Evolutionary conservation across 2,113 vertebrate species (phyloP).

Genomic region (Chionomys nivalis): DNA sequence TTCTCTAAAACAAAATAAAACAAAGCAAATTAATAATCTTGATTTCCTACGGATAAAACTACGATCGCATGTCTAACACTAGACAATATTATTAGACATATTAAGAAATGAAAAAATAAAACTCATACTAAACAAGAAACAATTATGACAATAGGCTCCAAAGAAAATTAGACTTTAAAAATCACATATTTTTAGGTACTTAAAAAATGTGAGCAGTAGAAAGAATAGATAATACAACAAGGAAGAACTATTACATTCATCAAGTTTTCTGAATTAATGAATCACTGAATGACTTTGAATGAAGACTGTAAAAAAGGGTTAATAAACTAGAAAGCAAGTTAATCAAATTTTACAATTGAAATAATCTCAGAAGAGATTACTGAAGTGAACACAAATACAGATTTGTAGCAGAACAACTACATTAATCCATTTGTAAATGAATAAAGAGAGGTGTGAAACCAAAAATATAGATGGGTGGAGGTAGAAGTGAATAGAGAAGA

Average conservation of each 20-base stretch:
- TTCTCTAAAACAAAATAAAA: not conserved
- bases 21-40: too few relatives aligned
- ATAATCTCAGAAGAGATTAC: not conserved
- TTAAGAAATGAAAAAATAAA: not conserved
- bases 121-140: not conserved
- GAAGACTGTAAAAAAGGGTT: not conserved
- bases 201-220: not conserved
- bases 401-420: not conserved
- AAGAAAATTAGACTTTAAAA: not conserved
- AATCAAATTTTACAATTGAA: not conserved
- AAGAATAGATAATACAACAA: not conserved
- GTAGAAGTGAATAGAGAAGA: not conserved
- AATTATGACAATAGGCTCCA: not conserved
- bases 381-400: not conserved
- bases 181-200: not conserved
- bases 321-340: not conserved
- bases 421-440: not conserved
- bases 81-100: not conserved
- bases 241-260: not conserved
- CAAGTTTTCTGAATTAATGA: not conserved
- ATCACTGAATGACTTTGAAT: not conserved
- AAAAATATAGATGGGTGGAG: not conserved
- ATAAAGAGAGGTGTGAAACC: not conserved
- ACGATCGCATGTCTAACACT: not conserved
- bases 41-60: not conserved